Evolutionary conservation across 1,140 invertebrate species (phyloP).

Genomic region (Mya arenaria): DNA sequence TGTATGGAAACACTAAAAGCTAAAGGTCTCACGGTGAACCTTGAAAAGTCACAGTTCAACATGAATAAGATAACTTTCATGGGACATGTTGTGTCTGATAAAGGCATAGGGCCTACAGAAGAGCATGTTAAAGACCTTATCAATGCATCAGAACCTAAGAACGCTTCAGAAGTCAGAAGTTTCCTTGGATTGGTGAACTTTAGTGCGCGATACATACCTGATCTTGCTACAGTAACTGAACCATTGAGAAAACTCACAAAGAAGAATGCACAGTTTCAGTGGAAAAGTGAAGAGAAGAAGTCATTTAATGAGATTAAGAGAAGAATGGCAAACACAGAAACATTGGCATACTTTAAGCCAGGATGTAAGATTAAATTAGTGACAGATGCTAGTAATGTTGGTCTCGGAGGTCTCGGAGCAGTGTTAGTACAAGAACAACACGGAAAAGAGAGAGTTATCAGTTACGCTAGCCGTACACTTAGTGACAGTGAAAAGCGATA

Average conservation of each 20-base stretch:
- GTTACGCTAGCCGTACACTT: conserved; percentile 1
- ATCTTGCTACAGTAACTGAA: conserved; percentile 57
- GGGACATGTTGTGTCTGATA: conserved; percentile 60
- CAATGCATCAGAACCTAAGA: conserved; percentile 45
- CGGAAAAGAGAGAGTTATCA: not conserved
- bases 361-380: conserved; percentile 23
- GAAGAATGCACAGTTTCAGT: conserved; percentile 52
- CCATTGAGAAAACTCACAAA: conserved; percentile 49
- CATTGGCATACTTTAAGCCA: conserved; percentile 26
- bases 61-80: conserved; percentile 62
- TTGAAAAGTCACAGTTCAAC: conserved; percentile 61
- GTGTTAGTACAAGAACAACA: conserved; percentile 59
- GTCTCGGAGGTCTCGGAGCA: no score
- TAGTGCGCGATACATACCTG: conserved; percentile 51
- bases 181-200: conserved; percentile 60
- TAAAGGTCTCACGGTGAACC: conserved; percentile 50
- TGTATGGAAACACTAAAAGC: conserved; percentile 46
- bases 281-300: conserved; percentile 37
- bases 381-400: conserved; percentile 58
- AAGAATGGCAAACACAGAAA: conserved; percentile 11
- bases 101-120: conserved; percentile 49
- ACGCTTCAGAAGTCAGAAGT: conserved; percentile 44
- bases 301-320: conserved; percentile 45
- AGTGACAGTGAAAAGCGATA: conserved; percentile 67
- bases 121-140: conserved; percentile 40